These are phyloP conservation scores for Turdus rufiventris DNA, from an alignment of 2,113 vertebrate species.

Conservation along the genomic window DNA sequence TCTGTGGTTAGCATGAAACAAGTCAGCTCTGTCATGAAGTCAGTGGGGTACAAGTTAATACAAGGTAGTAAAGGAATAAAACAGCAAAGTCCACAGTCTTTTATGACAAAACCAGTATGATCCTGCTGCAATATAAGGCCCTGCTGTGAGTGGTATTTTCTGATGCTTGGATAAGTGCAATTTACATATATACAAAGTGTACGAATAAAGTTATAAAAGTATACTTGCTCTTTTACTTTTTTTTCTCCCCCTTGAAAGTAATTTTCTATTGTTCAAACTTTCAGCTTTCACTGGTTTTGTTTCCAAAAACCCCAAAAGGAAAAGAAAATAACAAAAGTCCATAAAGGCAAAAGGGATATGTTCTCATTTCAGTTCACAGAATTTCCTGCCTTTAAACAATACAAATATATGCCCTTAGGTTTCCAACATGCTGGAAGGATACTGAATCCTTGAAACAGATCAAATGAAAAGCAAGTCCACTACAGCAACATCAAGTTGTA, in stretches of 20 bases:
- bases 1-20: conserved; percentile 44
- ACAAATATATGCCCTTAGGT: conserved; percentile 30
- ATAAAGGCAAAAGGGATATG: conserved; percentile 42
- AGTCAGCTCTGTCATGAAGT: conserved; percentile 30
- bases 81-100: not conserved
- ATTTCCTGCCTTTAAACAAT: conserved; percentile 62
- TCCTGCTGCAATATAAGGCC: not conserved
- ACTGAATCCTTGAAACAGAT: conserved; percentile 34
- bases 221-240: conserved; percentile 9
- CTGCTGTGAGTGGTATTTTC: not conserved
- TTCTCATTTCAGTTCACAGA: conserved; percentile 57
- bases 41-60: conserved; percentile 11
- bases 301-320: conserved; percentile 58
- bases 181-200: conserved; percentile 26
- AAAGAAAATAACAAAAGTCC: conserved; percentile 52
- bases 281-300: conserved; percentile 48
- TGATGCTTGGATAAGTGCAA: not conserved
- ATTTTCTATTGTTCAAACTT: conserved; percentile 55
- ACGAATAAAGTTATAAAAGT: conserved; percentile 17
- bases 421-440: not conserved
- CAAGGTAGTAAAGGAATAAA: conserved; percentile 46
- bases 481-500: not conserved
- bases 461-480: conserved; percentile 26
- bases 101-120: conserved; percentile 1
- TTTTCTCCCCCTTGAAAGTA: conserved; percentile 35